Evolutionary conservation across 2,888 invertebrate species (phyloP), one percentile per base, ranked within the genome.

Genomic region (Germaria angustata): DNA sequence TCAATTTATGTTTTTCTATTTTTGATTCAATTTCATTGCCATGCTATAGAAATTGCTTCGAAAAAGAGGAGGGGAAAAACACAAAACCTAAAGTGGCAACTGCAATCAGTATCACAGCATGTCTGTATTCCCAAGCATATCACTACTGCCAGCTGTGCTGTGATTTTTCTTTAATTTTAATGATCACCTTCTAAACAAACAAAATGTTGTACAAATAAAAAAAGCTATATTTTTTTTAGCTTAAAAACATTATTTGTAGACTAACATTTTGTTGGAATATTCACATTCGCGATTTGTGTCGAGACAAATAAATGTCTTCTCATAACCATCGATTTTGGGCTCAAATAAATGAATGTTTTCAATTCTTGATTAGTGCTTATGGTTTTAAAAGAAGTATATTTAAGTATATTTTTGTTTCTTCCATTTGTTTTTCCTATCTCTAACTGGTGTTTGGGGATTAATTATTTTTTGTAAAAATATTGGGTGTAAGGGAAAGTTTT

Each of bases 101-200:
- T 73, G 80, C 81, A 85, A 85, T 84, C 84, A 84, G 73, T 81
- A 76, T 72, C 84, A 82, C 84, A 85, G 84, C 81, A 66, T 80
- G 85, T 80, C 76, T 77, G 61, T 59, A 79, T 82, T 84, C 81
- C 85, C 84, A 80, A 72, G 71, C 66, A 77, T 80, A 76, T 76
- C 81, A 79, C 41, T 46, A 61, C 63, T 57, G 57, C 84, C 83
- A 81, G 82, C 79, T 84, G 84, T 77, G 79, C 61, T 78, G 65
- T 78, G 84, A 84, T 83, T 77, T 81, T 72, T 83, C 80, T 51
- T 77, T 20, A 77, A 53, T 80, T 83, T 83, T 83, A 83, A 83
- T 83, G 83, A 83, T 76, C 72, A 72, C 71, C 76, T 80, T 81
- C 71, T 24, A 63, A 75, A 65, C 36, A 69, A 66, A 76, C 36